Percentiles rank a stretch among this genome's conserved stretches.
Evolutionary conservation across 2,888 invertebrate genomes (phyloP).

Genomic region (Acutogordius australiensis): DNA sequence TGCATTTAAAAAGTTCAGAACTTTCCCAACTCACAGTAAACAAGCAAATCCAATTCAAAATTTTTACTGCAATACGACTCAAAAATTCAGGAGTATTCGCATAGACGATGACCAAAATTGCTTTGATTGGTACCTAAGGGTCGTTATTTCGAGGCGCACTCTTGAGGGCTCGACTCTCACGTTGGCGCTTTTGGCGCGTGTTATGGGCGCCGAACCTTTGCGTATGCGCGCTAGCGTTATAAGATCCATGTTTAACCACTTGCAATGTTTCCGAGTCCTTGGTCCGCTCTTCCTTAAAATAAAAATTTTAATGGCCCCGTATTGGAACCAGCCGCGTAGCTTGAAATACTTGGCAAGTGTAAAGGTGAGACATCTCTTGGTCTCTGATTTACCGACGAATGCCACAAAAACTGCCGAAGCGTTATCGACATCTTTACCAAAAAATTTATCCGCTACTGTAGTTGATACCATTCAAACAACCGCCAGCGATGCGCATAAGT

Average conservation of each 20-base stretch:
- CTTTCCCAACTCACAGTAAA: no score
- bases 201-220: neutral
- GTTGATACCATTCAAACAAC: no score
- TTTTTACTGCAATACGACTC: no score
- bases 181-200: slow-evolving; percentile 16
- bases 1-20: no score
- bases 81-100: neutral
- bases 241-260: slow-evolving; percentile 2
- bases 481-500: no score
- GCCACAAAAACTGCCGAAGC: no score
- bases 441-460: no score
- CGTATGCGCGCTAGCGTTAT: neutral
- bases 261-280: neutral
- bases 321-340: neutral
- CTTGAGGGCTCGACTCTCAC: slow-evolving; percentile 17
- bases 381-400: no score
- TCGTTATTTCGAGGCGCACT: slow-evolving; percentile 18
- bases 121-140: slow-evolving; percentile 20
- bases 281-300: neutral
- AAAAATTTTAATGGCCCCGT: neutral
- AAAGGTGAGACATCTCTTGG: neutral
- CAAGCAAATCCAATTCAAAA: no score
- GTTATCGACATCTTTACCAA: no score
- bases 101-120: slow-evolving; percentile 2
- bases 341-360: slow-evolving; percentile 1